A percentile compares a stretch with the other conserved stretches of the same genome.
Conservation (phyloP, 2,113 vertebrate species). For the Pelusios castaneus region DNA sequence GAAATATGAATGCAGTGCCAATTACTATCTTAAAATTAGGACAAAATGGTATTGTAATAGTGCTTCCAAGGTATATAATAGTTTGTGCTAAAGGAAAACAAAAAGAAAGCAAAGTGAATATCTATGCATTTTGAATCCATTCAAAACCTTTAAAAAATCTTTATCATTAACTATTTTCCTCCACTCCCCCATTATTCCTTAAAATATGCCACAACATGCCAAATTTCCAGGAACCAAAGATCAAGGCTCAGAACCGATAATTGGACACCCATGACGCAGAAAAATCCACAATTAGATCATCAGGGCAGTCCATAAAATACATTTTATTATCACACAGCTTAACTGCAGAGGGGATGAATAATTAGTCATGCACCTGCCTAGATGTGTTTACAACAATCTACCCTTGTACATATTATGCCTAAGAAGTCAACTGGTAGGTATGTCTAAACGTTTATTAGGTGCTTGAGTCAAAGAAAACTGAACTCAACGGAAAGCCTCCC, state of each 20-base stretch:
- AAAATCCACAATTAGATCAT: background rate
- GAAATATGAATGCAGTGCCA: background rate
- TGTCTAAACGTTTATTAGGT: background rate
- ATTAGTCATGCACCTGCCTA: background rate
- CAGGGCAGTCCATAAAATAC: slow-evolving; percentile 9
- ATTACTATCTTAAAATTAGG: background rate
- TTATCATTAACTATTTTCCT: background rate
- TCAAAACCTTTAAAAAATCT: background rate
- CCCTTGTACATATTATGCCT: background rate
- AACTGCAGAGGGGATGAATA: background rate
- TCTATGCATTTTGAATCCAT: background rate
- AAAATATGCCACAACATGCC: background rate
- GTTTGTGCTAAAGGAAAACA: background rate
- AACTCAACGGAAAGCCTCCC: background rate
- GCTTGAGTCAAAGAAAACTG: background rate
- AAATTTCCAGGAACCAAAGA: background rate
- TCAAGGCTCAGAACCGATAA: background rate
- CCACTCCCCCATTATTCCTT: background rate
- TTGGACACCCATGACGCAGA: background rate
- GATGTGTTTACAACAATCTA: background rate
- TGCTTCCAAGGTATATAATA: background rate
- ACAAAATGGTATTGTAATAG: background rate
- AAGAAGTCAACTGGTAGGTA: background rate
- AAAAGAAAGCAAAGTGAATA: accelerated
- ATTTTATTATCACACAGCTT: background rate